These are phyloP conservation scores for Halisarca cf. caerulea DNA, from an alignment of 37 sponge, comb jelly and placozoan genomes.

Conservation along the genomic window DNA sequence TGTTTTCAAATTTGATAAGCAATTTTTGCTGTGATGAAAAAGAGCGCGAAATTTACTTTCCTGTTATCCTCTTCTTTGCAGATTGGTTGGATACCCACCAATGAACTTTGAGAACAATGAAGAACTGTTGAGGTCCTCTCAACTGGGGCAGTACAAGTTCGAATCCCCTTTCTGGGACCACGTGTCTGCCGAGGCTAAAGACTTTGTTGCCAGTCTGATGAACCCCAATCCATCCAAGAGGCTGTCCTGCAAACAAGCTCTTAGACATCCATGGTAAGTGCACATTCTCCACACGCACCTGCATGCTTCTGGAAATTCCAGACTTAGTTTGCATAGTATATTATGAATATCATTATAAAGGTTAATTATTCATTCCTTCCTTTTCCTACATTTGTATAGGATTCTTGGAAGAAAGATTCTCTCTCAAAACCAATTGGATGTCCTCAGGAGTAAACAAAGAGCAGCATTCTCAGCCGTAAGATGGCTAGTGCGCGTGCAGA, in stretches of 20 bases:
- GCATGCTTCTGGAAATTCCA: too few relatives aligned
- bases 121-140: background rate
- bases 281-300: too few relatives aligned
- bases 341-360: too few relatives aligned
- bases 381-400: background rate
- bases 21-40: too few relatives aligned
- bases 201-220: constrained; percentile 33
- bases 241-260: background rate
- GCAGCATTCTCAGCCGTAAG: background rate
- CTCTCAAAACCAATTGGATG: background rate
- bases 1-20: too few relatives aligned
- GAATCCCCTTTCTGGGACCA: constrained; percentile 18
- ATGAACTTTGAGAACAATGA: constrained; percentile 15
- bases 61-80: too few relatives aligned
- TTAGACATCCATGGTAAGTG: constrained; percentile 17
- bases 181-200: constrained; percentile 17
- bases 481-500: background rate
- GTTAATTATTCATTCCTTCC: background rate
- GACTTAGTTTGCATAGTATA: too few relatives aligned
- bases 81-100: constrained; percentile 12
- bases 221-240: background rate
- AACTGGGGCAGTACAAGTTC: background rate
- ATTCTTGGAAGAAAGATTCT: constrained; percentile 19
- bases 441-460: background rate
- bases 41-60: too few relatives aligned